Evolutionary conservation across 2,888 invertebrate genomes (phyloP), one percentile per base, ranked within the genome.

Genomic region (Halictus quadricinctus): DNA sequence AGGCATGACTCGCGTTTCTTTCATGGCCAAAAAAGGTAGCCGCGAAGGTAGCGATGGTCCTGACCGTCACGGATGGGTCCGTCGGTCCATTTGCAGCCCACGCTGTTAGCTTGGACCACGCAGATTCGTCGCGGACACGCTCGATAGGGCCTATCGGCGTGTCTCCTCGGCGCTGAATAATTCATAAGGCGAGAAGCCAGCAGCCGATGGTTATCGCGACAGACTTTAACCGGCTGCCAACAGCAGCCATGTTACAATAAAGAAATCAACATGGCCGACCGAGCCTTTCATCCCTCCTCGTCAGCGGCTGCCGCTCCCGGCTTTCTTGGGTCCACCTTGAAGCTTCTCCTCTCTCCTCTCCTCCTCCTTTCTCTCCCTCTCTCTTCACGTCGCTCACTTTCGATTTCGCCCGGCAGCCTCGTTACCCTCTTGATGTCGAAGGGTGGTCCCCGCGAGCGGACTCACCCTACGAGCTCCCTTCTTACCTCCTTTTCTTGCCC

Each of bases 241-340:
- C 93, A 93, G 94, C 94, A 94, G 94, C 94, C 94, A 93, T 94
- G 92, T 92, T 93, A 93, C 92, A 92, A 94, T 93, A 93, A 93
- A 94, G 94, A 94, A 94, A 94, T 94, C 93, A 94, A 94, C 94
- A 94, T 94, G 94, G 94, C 94, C 92, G 94, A 91, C 90, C 87
- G 85, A 89, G 86, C 81, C 76, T 82, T 87, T 84, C 87, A 84
- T 86, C 87, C 88, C 78, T 87, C 83, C 86, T 77, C 80, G 83
- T 81, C 85, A 82, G 82, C 81, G 85, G 77, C 72, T 69, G 72
- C 72, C 86, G 75, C 80, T 79, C 81, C 79, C 84, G 73, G 83
- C 81, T 74, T 82, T 84, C 84, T 86, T 77, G 60, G 88, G 90
- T 91, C 87, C 88, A 88, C 87, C 89, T 89, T 83, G 87, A 54